Percentiles rank a stretch among this genome's conserved stretches.
These are phyloP conservation scores for Podarcis lilfordi DNA, from an alignment of 2,797 vertebrate genomes.

Conservation along the genomic window DNA sequence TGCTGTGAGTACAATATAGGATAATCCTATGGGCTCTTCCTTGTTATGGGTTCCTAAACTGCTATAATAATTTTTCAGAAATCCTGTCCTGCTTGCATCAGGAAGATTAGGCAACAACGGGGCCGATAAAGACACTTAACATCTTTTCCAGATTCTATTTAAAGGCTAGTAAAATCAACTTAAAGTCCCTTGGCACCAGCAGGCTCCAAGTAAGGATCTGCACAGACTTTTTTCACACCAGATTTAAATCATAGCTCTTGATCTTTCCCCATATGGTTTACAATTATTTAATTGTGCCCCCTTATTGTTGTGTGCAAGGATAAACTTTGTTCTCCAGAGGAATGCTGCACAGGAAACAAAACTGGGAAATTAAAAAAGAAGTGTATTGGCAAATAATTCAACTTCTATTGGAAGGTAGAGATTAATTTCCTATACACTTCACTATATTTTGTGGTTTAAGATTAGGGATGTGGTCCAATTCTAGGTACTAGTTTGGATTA, in stretches of 20 bases:
- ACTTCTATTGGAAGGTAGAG: neutral
- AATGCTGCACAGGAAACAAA: neutral
- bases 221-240: neutral
- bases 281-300: neutral
- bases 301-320: neutral
- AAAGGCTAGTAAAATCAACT: neutral
- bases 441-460: neutral
- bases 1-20: neutral
- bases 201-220: neutral
- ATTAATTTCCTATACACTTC: neutral
- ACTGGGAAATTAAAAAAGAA: neutral
- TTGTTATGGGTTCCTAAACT: neutral
- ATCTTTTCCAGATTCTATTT: neutral
- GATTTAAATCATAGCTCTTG: neutral
- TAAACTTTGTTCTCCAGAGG: neutral
- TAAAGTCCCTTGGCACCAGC: neutral
- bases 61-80: neutral
- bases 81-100: neutral
- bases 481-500: too few relatives aligned
- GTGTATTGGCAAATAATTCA: neutral
- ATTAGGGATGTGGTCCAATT: too few relatives aligned
- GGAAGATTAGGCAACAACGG: neutral
- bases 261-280: neutral
- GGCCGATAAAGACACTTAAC: neutral
- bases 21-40: neutral